phyloP scores from a whole-genome alignment of 2,797 vertebrate species.

The Anolis apletophallus region DNA sequence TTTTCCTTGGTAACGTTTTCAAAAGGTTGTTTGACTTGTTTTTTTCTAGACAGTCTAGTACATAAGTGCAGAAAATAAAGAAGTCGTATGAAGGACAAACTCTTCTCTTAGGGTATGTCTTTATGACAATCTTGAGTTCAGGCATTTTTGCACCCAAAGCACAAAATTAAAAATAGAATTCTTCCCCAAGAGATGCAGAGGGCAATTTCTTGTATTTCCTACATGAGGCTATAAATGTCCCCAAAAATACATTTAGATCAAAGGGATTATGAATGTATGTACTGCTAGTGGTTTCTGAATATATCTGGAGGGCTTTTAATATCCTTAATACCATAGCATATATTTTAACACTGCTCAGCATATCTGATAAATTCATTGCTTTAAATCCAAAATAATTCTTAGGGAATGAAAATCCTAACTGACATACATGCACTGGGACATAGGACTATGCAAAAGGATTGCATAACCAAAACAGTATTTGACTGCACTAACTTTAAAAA shows the following conservation, averaged over 20 bases:
- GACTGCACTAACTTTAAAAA: no score
- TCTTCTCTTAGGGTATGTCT: background rate
- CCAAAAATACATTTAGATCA: background rate
- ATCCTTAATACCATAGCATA: background rate
- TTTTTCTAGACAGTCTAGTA: constrained; percentile 41
- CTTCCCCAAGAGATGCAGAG: background rate
- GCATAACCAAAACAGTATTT: no score
- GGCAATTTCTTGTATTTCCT: background rate
- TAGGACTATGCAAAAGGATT: no score
- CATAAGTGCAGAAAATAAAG: background rate
- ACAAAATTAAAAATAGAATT: constrained; percentile 3
- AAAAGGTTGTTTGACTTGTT: constrained; percentile 22
- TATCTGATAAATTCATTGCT: background rate
- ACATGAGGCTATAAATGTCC: background rate
- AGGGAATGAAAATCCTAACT: no score
- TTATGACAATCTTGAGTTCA: background rate
- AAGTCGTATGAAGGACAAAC: background rate
- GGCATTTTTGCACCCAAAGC: background rate
- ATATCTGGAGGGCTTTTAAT: background rate
- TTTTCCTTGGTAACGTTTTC: background rate
- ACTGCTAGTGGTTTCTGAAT: background rate
- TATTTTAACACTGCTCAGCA: background rate
- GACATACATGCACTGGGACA: no score
- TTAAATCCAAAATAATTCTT: no score
- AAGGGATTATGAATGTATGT: background rate